These are phyloP conservation scores for Notolepis coatsorum DNA, from an alignment of 2,797 vertebrate genomes.

Conservation along the genomic window DNA sequence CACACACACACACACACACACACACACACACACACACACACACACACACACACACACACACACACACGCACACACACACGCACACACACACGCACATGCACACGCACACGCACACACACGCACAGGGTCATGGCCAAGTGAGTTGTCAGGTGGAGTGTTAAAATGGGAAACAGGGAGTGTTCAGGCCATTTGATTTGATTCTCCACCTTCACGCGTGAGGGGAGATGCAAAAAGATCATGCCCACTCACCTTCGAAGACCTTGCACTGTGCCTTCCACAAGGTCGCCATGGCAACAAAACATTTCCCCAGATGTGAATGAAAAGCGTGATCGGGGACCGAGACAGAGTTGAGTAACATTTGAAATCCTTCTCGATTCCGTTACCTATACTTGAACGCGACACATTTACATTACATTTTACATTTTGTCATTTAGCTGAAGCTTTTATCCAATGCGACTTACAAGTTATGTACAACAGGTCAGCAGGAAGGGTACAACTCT, in stretches of 20 bases:
- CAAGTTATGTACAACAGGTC: no score
- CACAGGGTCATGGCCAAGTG: slow-evolving; percentile 3
- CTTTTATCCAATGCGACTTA: no score
- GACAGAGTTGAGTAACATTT: no score
- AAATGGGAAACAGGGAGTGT: slow-evolving; percentile 12
- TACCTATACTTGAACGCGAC: slow-evolving; percentile 42
- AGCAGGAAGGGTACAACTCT: no score
- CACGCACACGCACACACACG: background rate
- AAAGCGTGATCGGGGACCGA: background rate
- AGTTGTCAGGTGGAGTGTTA: slow-evolving; percentile 14
- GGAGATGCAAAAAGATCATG: slow-evolving; percentile 1
- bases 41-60: background rate
- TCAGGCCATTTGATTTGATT: background rate
- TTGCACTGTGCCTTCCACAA: background rate
- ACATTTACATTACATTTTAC: no score
- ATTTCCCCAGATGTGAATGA: slow-evolving; percentile 26
- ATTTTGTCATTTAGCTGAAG: no score
- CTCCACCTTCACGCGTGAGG: slow-evolving; percentile 13
- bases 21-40: background rate
- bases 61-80: background rate
- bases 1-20: background rate
- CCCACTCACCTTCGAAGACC: background rate
- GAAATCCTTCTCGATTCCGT: no score
- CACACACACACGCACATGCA: background rate
- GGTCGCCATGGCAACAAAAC: slow-evolving; percentile 43